A percentile compares a stretch with the other conserved stretches of the same genome.
Evolutionary conservation across 2,888 invertebrate species (phyloP).

Genomic region (Drosophila conformis): DNA sequence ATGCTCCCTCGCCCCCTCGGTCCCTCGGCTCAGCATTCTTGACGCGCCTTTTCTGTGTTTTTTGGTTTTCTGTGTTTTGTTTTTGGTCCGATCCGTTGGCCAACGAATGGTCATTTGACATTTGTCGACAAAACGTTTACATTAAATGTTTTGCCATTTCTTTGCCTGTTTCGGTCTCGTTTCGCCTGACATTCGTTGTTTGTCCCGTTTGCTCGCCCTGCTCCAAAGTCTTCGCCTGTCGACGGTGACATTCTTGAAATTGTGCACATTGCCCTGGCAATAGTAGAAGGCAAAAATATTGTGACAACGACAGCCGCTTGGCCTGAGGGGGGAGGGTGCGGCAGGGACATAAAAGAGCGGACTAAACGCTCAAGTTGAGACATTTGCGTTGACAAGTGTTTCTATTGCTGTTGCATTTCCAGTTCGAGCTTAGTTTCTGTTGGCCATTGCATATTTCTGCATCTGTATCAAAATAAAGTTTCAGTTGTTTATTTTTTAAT

Average conservation of each 20-base stretch:
- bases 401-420: conserved; percentile 19
- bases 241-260: conserved; percentile 70
- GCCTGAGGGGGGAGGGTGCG: neutral
- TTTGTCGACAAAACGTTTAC: conserved; percentile 81
- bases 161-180: conserved; percentile 48
- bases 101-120: conserved; percentile 75
- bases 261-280: conserved; percentile 61
- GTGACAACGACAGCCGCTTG: conserved; percentile 27
- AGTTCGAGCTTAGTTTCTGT: neutral
- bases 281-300: conserved; percentile 39
- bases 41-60: conserved; percentile 62
- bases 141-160: conserved; percentile 77
- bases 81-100: conserved; percentile 26
- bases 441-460: neutral
- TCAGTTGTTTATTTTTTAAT: neutral
- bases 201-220: conserved; percentile 21
- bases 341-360: neutral
- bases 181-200: conserved; percentile 27
- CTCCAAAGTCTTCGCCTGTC: conserved; percentile 58
- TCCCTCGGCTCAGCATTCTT: neutral
- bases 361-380: conserved; percentile 65
- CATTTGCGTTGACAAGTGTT: conserved; percentile 78
- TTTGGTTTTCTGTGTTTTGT: neutral
- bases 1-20: neutral
- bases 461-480: neutral